Evolutionary conservation across 2,113 vertebrate species (phyloP).

Genomic region (Apodemus sylvaticus): DNA sequence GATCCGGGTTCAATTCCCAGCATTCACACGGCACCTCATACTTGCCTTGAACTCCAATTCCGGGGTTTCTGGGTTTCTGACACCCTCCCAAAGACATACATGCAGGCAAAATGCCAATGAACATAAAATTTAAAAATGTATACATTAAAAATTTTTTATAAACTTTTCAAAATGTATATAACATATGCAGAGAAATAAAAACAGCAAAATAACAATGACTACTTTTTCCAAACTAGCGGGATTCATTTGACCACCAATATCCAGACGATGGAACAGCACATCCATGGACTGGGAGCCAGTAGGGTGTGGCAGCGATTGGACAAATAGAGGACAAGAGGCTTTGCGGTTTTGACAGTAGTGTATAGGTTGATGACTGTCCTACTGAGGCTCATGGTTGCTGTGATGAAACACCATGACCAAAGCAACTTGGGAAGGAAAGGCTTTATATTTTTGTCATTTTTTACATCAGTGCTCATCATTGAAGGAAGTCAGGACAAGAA

Average conservation of each 20-base stretch:
- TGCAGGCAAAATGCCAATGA: not conserved
- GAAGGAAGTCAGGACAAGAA: no score
- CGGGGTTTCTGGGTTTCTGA: not conserved
- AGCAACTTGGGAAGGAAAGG: not conserved
- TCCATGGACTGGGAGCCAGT: accelerated
- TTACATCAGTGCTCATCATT: not conserved
- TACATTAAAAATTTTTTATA: not conserved
- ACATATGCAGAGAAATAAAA: not conserved
- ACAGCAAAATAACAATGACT: not conserved
- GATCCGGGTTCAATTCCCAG: not conserved
- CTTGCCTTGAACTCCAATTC: not conserved
- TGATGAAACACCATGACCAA: not conserved
- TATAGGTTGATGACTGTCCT: no score
- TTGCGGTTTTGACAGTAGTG: not conserved
- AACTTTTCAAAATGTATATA: not conserved
- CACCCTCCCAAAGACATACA: not conserved
- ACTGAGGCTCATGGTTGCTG: not conserved
- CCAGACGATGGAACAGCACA: not conserved
- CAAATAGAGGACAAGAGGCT: not conserved
- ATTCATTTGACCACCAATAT: not conserved
- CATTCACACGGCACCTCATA: not conserved
- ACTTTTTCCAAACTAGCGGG: not conserved
- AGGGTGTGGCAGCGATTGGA: no score
- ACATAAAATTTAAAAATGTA: not conserved
- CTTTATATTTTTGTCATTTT: not conserved